Evolutionary conservation across 64 coral and sea anemone species (phyloP), one percentile per base, ranked within the genome.

Genomic region (Pachyseris speciosa): DNA sequence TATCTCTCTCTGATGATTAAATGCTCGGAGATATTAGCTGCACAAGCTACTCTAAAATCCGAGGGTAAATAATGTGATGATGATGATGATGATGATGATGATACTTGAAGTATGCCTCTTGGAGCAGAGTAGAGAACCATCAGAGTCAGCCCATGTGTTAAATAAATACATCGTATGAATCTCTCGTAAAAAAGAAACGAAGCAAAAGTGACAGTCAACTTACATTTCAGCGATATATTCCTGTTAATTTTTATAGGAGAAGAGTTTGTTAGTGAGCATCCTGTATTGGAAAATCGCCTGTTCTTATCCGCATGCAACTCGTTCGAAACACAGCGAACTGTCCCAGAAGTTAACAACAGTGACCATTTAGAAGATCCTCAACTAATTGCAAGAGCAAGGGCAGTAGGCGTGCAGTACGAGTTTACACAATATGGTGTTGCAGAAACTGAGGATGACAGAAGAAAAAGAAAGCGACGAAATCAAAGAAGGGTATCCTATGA

Each of bases 381-480:
- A 17, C 67, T 77, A 22, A 49, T 77, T 80, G 28, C 37, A 1
- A 48, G 76, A 55, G 76, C 76, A 80, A 48, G 76, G 16, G 50
- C 76, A 33, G 45, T 80, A 27, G 76, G 50, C 29, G 26, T 80
- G 2, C 9, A 20, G 3, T 80, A 80, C 32, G 76, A 80, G 76
- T 80, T 51, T 86, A 64, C 76, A 48, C 37, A 80, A 9, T 9
- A 43, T 51, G 76, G 45, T 80, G 24, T 19, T n/a, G 5, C 4
- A 7, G 76, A 80, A 49, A 80, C 44, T 20, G 28, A 48, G 0
- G 43, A 80, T 34, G 76, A 80, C 28, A 80, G 47, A 53, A 80
- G 75, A 49, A 80, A 33, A 51, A 15, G 76, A 0, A 26, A 52
- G 11, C 36, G 40, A 36, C 36, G 73, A 77, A 49, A 42, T 27